Evolutionary conservation across 2,888 invertebrate species (phyloP).

Genomic region (Tortrix viridana): DNA sequence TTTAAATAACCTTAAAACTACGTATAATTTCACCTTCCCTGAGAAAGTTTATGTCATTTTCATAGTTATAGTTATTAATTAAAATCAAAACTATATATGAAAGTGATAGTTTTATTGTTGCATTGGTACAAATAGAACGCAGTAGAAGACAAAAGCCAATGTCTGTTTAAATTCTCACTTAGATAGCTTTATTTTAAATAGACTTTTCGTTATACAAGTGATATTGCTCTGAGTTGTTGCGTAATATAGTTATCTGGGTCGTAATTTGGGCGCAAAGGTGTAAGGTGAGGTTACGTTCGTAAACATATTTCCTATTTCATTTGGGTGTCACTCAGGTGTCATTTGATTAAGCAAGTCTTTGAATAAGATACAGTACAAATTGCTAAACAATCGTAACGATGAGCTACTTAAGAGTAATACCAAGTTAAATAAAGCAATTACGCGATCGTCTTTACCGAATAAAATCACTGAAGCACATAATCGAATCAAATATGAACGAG

Average conservation of each 20-base stretch:
- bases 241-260: conserved; percentile 63
- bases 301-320: conserved; percentile 20
- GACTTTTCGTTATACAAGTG: conserved; percentile 57
- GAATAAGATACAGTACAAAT: not conserved
- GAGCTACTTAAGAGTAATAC: too few species aligned
- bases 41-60: not conserved
- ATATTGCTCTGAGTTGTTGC: conserved; percentile 61
- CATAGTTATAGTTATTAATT: not conserved
- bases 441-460: conserved; percentile 6
- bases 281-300: conserved; percentile 46
- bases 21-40: too few species aligned
- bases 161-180: conserved; percentile 42
- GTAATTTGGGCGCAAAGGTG: conserved; percentile 47
- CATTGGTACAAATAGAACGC: conserved; percentile 5
- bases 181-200: conserved; percentile 46
- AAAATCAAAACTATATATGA: conserved; percentile 7
- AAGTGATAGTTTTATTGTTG: conserved; percentile 9
- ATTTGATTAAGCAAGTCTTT: conserved; percentile 12
- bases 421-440: conserved; percentile 20
- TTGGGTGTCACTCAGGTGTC: conserved; percentile 16
- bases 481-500: conserved; percentile 15
- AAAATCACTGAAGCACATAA: conserved; percentile 36
- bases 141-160: conserved; percentile 16
- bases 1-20: too few species aligned
- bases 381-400: conserved; percentile 1